Evolutionary conservation across 2,888 invertebrate genomes (phyloP).

Genomic region (Amitus sp.): DNA sequence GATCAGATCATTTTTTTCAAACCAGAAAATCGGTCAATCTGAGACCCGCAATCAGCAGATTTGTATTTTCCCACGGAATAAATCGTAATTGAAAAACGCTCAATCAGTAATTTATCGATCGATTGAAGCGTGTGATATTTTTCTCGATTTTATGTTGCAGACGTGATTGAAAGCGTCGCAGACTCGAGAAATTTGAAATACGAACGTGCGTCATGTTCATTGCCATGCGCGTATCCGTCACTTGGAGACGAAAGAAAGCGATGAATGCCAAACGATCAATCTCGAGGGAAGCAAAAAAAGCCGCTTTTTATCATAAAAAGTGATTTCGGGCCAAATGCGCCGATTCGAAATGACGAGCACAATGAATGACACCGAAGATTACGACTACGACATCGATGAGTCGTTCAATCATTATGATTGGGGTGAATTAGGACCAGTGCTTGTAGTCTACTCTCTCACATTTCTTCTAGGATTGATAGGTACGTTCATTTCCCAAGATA

Average conservation of each 20-base stretch:
- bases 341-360: conserved; percentile 28
- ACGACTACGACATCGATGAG: conserved; percentile 64
- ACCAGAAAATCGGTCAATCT: too few relatives aligned
- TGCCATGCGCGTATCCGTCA: neutral
- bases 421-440: conserved; percentile 69
- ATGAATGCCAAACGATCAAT: neutral
- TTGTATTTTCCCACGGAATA: too few relatives aligned
- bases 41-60: too few relatives aligned
- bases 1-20: too few relatives aligned
- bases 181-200: too few relatives aligned
- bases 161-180: too few relatives aligned
- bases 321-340: too few relatives aligned
- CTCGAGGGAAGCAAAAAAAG: neutral
- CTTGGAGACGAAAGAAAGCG: neutral
- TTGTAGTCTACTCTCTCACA: conserved; percentile 71
- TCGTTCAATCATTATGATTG: conserved; percentile 67
- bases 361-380: conserved; percentile 50
- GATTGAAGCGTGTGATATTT: too few relatives aligned
- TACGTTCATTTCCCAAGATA: conserved; percentile 57
- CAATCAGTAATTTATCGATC: too few relatives aligned
- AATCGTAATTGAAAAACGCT: too few relatives aligned
- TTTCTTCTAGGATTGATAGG: conserved; percentile 72
- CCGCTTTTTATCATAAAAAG: too few relatives aligned
- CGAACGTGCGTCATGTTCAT: neutral
- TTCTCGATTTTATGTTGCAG: too few relatives aligned